Evolutionary conservation across 2,888 invertebrate species (phyloP).

Genomic region (Platerodrilus igneus): DNA sequence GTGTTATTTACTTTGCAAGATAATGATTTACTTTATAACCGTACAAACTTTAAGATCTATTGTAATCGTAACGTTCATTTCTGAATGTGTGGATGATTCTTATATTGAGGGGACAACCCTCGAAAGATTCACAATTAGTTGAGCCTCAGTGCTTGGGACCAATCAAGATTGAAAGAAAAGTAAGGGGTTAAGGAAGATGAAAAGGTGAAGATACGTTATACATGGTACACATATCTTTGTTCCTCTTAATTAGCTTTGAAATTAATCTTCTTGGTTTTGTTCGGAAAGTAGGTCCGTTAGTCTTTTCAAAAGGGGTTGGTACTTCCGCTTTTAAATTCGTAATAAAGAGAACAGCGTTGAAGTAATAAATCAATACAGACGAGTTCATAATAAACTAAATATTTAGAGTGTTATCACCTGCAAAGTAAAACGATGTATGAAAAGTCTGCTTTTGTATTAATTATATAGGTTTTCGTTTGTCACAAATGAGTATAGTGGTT

Average conservation of each 20-base stretch:
- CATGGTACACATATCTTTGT: slow-evolving; percentile 19
- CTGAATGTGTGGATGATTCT: slow-evolving; percentile 19
- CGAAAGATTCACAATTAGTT: slow-evolving; percentile 22
- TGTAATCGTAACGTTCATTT: slow-evolving; percentile 21
- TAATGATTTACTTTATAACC: slow-evolving; percentile 13
- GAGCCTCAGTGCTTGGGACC: slow-evolving; percentile 23
- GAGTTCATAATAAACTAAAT: no score
- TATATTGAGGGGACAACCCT: slow-evolving; percentile 14
- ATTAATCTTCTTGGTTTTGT: slow-evolving; percentile 21
- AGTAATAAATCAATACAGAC: no score
- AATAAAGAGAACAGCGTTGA: no score
- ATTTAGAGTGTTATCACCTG: no score
- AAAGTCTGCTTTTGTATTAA: no score
- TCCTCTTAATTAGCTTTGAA: slow-evolving; percentile 22
- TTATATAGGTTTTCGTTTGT: no score
- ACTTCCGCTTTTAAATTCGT: no score
- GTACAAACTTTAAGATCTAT: slow-evolving; percentile 14
- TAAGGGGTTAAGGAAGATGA: slow-evolving; percentile 20
- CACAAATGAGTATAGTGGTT: no score
- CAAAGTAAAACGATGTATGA: no score
- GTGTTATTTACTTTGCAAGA: slow-evolving; percentile 1
- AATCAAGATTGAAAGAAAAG: slow-evolving; percentile 15
- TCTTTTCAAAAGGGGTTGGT: no score
- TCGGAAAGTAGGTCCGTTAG: slow-evolving; percentile 15
- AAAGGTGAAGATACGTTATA: slow-evolving; percentile 26